A percentile compares a stretch with the other conserved stretches of the same genome.
Conservation (phyloP, 2,888 invertebrate species). For the Aproaerema taeniolella region DNA sequence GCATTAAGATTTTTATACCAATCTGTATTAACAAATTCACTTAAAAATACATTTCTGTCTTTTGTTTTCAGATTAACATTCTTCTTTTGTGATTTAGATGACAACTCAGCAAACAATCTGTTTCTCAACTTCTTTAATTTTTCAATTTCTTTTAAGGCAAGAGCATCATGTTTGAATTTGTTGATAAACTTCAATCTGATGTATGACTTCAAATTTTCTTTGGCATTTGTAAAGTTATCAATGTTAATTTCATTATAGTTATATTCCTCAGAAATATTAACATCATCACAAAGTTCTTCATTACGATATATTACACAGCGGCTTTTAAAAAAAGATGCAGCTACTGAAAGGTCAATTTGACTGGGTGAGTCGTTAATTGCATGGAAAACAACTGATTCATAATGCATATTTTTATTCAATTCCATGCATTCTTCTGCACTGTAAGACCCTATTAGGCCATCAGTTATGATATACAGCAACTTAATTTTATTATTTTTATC, state of each 20-base stretch:
- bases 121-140: constrained; percentile 29
- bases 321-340: constrained; percentile 27
- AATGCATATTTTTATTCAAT: constrained; percentile 27
- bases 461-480: constrained; percentile 33
- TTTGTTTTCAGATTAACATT: constrained; percentile 22
- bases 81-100: background rate
- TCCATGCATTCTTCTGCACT: constrained; percentile 20
- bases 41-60: constrained; percentile 26
- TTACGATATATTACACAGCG: constrained; percentile 31
- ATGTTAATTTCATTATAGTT: constrained; percentile 31
- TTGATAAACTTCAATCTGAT: constrained; percentile 34
- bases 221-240: constrained; percentile 29
- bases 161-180: constrained; percentile 20
- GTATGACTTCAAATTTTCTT: constrained; percentile 32
- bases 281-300: constrained; percentile 23
- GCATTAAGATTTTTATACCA: constrained; percentile 29
- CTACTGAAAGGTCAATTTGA: constrained; percentile 28
- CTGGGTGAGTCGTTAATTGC: constrained; percentile 20
- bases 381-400: constrained; percentile 31
- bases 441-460: constrained; percentile 21
- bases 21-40: constrained; percentile 23
- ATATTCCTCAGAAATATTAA: constrained; percentile 33
- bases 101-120: constrained; percentile 26
- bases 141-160: constrained; percentile 28
- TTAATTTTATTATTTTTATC: constrained; percentile 23